These are phyloP conservation scores for Bergia puertoricense DNA, from an alignment of 92 coral and sea anemone genomes.

Conservation along the genomic window DNA sequence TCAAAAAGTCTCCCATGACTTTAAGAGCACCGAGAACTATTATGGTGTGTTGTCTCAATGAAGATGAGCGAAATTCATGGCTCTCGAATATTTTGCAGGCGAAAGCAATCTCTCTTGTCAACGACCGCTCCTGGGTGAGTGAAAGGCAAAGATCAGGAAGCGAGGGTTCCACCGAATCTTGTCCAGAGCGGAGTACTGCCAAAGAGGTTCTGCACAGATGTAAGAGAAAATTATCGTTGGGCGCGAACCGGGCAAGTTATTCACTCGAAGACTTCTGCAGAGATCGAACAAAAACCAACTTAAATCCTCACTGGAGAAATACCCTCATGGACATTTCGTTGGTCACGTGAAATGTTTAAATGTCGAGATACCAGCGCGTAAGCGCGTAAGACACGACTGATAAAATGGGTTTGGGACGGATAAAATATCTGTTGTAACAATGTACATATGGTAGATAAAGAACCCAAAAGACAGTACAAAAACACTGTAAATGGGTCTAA, in stretches of 20 bases:
- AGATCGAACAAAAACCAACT: constrained; percentile 12
- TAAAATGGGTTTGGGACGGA: background rate
- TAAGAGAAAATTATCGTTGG: constrained; percentile 60
- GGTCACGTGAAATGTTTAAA: background rate
- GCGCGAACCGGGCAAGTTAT: constrained; percentile 35
- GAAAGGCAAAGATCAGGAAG: constrained; percentile 41
- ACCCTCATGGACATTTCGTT: constrained; percentile 38
- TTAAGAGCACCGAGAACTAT: constrained; percentile 41
- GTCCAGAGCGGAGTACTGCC: constrained; percentile 47
- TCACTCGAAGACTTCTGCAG: constrained; percentile 29
- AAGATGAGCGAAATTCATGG: constrained; percentile 80
- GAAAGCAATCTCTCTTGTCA: constrained; percentile 68
- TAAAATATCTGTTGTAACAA: background rate
- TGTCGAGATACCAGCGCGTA: background rate
- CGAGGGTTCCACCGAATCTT: constrained; percentile 1
- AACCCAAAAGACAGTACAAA: too few relatives aligned
- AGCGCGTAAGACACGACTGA: too few relatives aligned
- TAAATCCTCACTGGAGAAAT: constrained; percentile 32
- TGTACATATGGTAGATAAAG: background rate
- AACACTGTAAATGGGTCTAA: background rate
- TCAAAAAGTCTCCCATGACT: constrained; percentile 60
- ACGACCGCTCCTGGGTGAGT: constrained; percentile 65
- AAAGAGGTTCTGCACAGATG: constrained; percentile 66
- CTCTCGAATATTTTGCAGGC: constrained; percentile 75
- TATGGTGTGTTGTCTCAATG: constrained; percentile 46